Evolutionary conservation across 2,113 vertebrate species (phyloP).

Genomic region (Stictonetta naevosa): DNA sequence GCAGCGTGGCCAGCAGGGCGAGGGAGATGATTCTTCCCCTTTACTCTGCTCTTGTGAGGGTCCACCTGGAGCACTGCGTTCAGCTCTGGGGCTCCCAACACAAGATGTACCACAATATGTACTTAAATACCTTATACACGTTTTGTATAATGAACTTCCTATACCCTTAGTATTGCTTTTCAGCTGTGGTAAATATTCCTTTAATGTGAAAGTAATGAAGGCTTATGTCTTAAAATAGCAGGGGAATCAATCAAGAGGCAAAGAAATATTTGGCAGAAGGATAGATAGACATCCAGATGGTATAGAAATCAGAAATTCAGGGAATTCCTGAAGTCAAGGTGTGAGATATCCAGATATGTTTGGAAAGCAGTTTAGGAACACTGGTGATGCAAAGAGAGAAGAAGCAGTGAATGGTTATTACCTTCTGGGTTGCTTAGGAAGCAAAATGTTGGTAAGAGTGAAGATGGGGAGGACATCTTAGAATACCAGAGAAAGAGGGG

Average conservation of each 20-base stretch:
- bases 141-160: neutral
- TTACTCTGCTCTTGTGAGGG: no score
- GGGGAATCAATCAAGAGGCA: neutral
- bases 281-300: slow-evolving; percentile 17
- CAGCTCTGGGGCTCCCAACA: no score
- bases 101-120: neutral
- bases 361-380: slow-evolving; percentile 15
- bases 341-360: slow-evolving; percentile 1
- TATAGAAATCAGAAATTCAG: neutral
- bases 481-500: neutral
- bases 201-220: neutral
- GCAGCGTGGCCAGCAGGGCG: no score
- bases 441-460: neutral
- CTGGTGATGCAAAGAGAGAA: neutral
- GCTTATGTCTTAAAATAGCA: neutral
- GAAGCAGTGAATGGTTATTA: neutral
- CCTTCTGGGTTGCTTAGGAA: neutral
- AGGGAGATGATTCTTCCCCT: no score
- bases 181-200: neutral
- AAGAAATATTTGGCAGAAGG: slow-evolving; percentile 2
- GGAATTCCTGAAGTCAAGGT: neutral
- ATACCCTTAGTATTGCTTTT: neutral
- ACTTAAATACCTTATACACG: neutral
- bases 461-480: neutral
- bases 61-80: no score